Evolutionary conservation across 1,140 invertebrate genomes (phyloP).

Genomic region (Harlomillsia oculata): DNA sequence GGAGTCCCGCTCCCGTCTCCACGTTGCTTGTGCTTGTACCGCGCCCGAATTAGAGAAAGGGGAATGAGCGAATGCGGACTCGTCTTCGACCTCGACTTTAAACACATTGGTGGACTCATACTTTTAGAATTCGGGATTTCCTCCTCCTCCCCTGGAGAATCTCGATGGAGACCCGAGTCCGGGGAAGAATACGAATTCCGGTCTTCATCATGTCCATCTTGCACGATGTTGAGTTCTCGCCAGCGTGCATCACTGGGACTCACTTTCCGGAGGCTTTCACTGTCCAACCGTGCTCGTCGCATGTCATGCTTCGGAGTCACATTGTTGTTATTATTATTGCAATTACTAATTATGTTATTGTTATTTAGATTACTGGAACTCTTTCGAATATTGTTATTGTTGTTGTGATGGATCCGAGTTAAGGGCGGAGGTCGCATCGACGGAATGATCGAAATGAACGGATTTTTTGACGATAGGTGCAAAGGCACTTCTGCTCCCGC

Average conservation of each 20-base stretch:
- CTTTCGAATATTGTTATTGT: constrained; percentile 14
- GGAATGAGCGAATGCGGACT: constrained; percentile 33
- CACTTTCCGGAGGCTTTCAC: not conserved
- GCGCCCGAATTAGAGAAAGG: constrained; percentile 31
- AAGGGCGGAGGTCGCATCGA: constrained; percentile 12
- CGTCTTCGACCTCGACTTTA: not conserved
- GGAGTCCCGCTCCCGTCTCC: not conserved
- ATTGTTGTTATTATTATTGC: constrained; percentile 29
- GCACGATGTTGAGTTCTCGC: constrained; percentile 16
- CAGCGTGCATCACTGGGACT: constrained; percentile 15
- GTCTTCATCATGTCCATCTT: constrained; percentile 15
- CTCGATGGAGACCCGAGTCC: constrained; percentile 31
- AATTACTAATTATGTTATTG: constrained; percentile 20
- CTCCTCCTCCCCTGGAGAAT: constrained; percentile 35
- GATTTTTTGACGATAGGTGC: constrained; percentile 5
- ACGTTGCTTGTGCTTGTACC: constrained; percentile 22
- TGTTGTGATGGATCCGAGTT: not conserved
- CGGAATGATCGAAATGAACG: constrained; percentile 3
- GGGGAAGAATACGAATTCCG: constrained; percentile 29
- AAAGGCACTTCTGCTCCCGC: constrained; percentile 1
- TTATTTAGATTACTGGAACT: constrained; percentile 25
- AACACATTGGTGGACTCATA: constrained; percentile 10
- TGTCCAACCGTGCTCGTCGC: too few relatives aligned
- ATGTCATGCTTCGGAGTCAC: too few relatives aligned
- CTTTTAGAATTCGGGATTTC: constrained; percentile 7